phyloP scores from a whole-genome alignment of 2,888 invertebrate genomes.

The Sarcophaga caerulescens region DNA sequence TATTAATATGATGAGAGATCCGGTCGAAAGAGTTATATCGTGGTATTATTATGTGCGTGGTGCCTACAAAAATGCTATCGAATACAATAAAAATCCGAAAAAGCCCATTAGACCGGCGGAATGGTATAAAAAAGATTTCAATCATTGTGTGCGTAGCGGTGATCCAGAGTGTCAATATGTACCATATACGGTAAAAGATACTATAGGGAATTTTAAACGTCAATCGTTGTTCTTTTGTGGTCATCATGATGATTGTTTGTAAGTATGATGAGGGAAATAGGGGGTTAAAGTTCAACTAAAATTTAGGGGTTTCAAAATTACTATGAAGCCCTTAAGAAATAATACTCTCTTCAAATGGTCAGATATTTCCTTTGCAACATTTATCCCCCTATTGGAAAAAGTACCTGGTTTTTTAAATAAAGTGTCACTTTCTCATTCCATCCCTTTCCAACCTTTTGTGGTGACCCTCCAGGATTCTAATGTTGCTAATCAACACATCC shows the following conservation, averaged over 20 bases:
- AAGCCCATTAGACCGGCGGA: constrained; percentile 76
- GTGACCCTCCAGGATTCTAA: too few relatives aligned
- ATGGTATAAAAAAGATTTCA: constrained; percentile 84
- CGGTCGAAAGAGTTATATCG: constrained; percentile 92
- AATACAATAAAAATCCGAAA: constrained; percentile 89
- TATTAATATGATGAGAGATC: constrained; percentile 92
- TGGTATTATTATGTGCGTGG: constrained; percentile 94
- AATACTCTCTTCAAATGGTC: background rate
- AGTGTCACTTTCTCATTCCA: too few relatives aligned
- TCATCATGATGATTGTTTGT: constrained; percentile 90
- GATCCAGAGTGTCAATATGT: constrained; percentile 87
- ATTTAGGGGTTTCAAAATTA: background rate
- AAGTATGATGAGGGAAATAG: constrained; percentile 76
- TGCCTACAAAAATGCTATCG: constrained; percentile 91
- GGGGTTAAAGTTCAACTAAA: background rate
- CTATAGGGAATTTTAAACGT: constrained; percentile 87
- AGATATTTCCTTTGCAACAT: too few relatives aligned
- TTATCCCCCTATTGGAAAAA: too few relatives aligned
- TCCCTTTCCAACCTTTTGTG: too few relatives aligned
- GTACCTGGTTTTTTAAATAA: too few relatives aligned
- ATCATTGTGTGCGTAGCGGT: constrained; percentile 89
- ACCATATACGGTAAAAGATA: constrained; percentile 89
- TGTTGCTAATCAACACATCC: too few relatives aligned
- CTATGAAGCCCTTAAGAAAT: background rate
- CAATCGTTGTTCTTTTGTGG: constrained; percentile 87